Percentiles rank a stretch among this genome's conserved stretches.
phyloP scores from a whole-genome alignment of 2,797 vertebrate genomes.

The Melanotaenia nigrans region DNA sequence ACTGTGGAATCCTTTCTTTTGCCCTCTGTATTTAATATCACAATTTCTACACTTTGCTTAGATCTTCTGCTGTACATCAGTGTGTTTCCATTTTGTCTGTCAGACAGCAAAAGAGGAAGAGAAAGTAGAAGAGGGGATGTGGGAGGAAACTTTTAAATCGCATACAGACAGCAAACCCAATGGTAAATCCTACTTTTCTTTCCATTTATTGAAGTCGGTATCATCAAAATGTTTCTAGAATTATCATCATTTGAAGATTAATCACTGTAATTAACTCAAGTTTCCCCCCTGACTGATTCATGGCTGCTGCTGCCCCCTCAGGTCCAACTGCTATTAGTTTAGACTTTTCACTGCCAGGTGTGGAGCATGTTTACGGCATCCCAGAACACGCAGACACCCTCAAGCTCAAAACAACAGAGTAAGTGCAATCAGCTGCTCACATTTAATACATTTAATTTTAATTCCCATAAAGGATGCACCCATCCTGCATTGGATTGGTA shows the following conservation, averaged over 20 bases:
- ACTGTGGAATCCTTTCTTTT: conserved; percentile 1
- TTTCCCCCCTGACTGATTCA: neutral
- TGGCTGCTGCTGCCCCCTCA: conserved; percentile 51
- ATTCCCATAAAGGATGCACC: neutral
- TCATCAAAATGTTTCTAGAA: neutral
- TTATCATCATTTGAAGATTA: neutral
- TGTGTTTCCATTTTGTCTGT: conserved; percentile 7
- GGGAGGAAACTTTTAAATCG: conserved; percentile 95
- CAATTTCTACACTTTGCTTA: neutral
- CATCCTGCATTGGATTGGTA: no score
- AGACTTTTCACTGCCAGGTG: conserved; percentile 92
- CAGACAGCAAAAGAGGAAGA: conserved; percentile 73
- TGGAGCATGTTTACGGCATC: conserved; percentile 94
- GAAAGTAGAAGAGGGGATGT: conserved; percentile 85
- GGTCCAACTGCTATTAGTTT: conserved; percentile 91
- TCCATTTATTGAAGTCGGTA: neutral
- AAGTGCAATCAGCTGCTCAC: conserved; percentile 63
- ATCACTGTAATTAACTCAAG: neutral
- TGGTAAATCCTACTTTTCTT: conserved; percentile 71
- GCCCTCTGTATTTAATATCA: neutral
- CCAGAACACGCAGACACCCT: conserved; percentile 92
- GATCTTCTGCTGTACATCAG: neutral
- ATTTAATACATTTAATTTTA: neutral
- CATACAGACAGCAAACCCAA: conserved; percentile 91
- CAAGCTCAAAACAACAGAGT: conserved; percentile 92